Conservation (phyloP, 2,888 invertebrate genomes). For the Platynereis dumerilii region DNA sequence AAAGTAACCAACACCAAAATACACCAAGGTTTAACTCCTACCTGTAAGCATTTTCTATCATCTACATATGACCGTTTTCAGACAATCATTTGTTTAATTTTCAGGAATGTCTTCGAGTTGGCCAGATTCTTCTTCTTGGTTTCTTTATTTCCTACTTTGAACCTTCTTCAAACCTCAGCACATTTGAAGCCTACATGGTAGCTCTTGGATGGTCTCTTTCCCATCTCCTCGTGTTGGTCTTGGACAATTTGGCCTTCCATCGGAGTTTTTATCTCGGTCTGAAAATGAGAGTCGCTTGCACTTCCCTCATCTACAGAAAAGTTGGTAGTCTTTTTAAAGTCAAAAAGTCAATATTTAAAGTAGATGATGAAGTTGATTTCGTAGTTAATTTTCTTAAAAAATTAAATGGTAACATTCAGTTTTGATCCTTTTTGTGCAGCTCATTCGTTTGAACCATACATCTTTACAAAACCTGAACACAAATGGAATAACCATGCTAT, state of each 20-base stretch:
- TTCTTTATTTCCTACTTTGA: slow-evolving; percentile 42
- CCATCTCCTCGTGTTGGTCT: slow-evolving; percentile 38
- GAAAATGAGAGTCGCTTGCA: slow-evolving; percentile 44
- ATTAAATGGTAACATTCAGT: no score
- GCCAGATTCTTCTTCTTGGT: slow-evolving; percentile 44
- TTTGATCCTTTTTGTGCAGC: no score
- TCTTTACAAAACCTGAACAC: slow-evolving; percentile 35
- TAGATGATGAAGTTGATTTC: no score
- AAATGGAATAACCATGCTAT: slow-evolving; percentile 40
- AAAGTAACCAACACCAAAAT: no score
- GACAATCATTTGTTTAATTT: no score
- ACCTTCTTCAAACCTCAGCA: slow-evolving; percentile 5
- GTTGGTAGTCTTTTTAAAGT: slow-evolving; percentile 27
- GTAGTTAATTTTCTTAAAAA: no score
- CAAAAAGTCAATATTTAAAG: no score
- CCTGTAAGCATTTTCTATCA: no score
- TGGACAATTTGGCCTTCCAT: slow-evolving; percentile 47
- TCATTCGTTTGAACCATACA: slow-evolving; percentile 39
- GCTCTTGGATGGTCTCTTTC: slow-evolving; percentile 37
- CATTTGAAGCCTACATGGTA: slow-evolving; percentile 40
- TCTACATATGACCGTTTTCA: no score
- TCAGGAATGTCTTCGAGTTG: slow-evolving; percentile 44
- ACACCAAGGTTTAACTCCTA: no score
- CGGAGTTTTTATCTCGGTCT: slow-evolving; percentile 40
- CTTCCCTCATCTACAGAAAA: slow-evolving; percentile 48